Evolutionary conservation across 2,888 invertebrate species (phyloP), one percentile per base, ranked within the genome.

Genomic region (Ophion ventricosus): DNA sequence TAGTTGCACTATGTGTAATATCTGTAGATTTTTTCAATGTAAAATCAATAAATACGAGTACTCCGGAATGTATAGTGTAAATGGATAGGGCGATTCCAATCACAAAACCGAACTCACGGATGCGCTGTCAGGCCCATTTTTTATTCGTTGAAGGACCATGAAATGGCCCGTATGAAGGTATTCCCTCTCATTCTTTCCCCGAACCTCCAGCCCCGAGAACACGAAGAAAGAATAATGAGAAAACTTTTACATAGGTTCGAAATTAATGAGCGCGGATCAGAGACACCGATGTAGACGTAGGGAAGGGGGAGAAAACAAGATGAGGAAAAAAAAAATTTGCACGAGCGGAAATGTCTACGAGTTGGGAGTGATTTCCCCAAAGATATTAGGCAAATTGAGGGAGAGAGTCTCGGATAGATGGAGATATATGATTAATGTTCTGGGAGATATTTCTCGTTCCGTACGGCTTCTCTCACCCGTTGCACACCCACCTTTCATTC

Each of bases 391-490:
- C 77, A 66, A 49, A 75, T 57, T 56, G 73, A 61, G 64, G 70
- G 64, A 70, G 73, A 49, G 77, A 20, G 26, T 57, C 54, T 54
- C 26, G 70, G 56, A 69, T 63, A 66, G 72, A 81, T 72, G 70
- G 67, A 82, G 73, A 64, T 67, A 74, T 80, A 80, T 85, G 84
- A 85, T 85, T 82, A 85, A 85, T 85, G 80, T 63, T 76, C 67
- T 20, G 17, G n/a, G 17, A 49, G 76, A 85, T 73, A 80, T 80
- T 74, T 61, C 66, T 54, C 49, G 67, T 81, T 75, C 20, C 59
- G n/a, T 20, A 25, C 72, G 23, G 73, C 49, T 56, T 57, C 23
- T 76, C 40, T 20, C 20, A 20, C 56, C 54, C 11, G 17, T 43
- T 70, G 49, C 70, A 70, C 54, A 40, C n/a, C n/a, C 63, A 77